These are phyloP conservation scores for Anthoscopus minutus DNA, from an alignment of 2,113 vertebrate species.

Conservation along the genomic window DNA sequence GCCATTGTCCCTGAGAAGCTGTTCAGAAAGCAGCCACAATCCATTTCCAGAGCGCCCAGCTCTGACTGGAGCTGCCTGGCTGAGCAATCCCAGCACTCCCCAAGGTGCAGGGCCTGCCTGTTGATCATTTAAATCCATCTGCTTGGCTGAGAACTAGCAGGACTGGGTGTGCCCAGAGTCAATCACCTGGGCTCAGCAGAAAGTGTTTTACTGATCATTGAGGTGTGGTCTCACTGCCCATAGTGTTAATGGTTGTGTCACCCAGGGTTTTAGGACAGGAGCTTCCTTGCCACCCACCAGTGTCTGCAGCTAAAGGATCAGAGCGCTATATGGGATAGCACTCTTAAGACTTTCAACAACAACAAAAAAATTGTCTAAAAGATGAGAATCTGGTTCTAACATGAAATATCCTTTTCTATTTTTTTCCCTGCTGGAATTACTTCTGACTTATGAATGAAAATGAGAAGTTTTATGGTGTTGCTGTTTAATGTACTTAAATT, in stretches of 20 bases:
- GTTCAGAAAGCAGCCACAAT: not conserved
- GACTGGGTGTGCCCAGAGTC: not conserved
- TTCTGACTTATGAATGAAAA: constrained; percentile 21
- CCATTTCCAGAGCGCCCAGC: too few relatives aligned
- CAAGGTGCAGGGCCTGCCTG: not conserved
- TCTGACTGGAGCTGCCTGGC: not conserved
- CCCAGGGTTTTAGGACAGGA: not conserved
- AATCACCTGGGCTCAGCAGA: not conserved
- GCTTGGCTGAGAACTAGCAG: not conserved
- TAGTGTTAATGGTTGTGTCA: accelerated
- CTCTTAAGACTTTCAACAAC: not conserved
- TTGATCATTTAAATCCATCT: not conserved
- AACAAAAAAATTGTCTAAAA: not conserved
- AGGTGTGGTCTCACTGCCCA: not conserved
- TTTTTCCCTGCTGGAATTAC: not conserved
- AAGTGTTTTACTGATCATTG: not conserved
- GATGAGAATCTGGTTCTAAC: not conserved
- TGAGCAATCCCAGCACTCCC: not conserved
- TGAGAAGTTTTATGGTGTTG: constrained; percentile 11
- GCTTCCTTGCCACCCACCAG: not conserved
- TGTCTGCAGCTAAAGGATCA: not conserved
- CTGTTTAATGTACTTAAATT: constrained; percentile 29
- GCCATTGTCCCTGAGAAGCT: accelerated
- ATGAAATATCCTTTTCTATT: not conserved
- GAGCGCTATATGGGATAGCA: not conserved